Evolutionary conservation across 2,797 vertebrate genomes (phyloP), one percentile per base, ranked within the genome.

Genomic region (Phyllotis vaccarum): DNA sequence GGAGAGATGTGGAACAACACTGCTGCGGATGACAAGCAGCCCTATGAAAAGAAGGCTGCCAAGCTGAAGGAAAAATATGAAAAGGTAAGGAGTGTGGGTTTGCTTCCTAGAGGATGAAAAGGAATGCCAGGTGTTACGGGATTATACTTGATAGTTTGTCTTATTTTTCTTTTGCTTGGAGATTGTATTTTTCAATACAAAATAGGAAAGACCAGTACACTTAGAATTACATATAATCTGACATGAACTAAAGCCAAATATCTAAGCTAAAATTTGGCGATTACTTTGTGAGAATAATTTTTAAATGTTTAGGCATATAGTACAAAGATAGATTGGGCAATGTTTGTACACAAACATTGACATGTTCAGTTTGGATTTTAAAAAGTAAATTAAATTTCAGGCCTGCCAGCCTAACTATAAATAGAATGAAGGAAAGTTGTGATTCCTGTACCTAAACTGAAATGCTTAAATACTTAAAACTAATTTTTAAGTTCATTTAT

Each of bases 51-150:
- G 98, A 99, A 99, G 98, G 99, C 99, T 52, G 99, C 99, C 34
- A 99, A 99, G 97, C 98, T 99, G 99, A 99, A 99, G 99, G 99
- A 99, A 97, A 99, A 99, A 76, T 99, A 99, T 1, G 99, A 99
- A 98, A 99, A 99, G 99, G 99, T 99, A 98, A 98, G 95, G 13
- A 76, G 80, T 76, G 68, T 22, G 62, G 34, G 6, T 82, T 58
- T 58, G 66, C 56, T 75, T 37, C 68, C 0, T 13, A 31, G 31
- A 11, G 16, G 10, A 19, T 43, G 64, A 31, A 21, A 60, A 8
- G 16, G 22, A 24, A 12, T 43, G 19, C 13, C 49, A 27, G 14
- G 0, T 79, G 52, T 56, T 85, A 8, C 58, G 9, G 70, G 49
- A 27, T 46, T 37, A 0, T 49, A 40, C 52, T 81, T 68, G 34